Evolutionary conservation across 2,797 vertebrate genomes (phyloP).

Genomic region (Sebastes iracundus): DNA sequence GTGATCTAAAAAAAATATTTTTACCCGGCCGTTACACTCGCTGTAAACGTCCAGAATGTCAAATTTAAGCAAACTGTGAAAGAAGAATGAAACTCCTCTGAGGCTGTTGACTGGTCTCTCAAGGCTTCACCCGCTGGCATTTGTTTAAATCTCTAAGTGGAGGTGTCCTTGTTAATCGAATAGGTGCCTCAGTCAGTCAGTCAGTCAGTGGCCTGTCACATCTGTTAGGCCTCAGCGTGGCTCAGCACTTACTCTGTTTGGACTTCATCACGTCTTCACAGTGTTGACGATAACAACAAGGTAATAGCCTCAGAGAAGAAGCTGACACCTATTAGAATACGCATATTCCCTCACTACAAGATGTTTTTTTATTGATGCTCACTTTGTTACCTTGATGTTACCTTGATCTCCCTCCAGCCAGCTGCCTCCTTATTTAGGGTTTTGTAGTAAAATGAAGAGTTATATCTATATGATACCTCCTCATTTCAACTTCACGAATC

Average conservation of each 20-base stretch:
- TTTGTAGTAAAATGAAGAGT: too few species aligned
- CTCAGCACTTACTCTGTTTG: conserved; percentile 11
- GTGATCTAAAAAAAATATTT: background rate
- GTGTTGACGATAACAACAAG: conserved; percentile 38
- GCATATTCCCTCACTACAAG: background rate
- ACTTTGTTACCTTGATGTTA: background rate
- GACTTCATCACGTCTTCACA: conserved; percentile 24
- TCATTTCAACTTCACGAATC: too few species aligned
- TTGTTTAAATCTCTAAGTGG: conserved; percentile 11
- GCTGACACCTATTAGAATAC: conserved; percentile 34
- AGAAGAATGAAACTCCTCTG: background rate
- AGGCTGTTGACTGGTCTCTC: background rate
- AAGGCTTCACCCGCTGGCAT: background rate
- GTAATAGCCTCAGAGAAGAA: conserved; percentile 34
- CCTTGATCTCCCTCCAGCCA: background rate
- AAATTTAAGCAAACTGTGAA: background rate
- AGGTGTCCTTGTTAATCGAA: conserved; percentile 39
- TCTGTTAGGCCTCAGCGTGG: conserved; percentile 24
- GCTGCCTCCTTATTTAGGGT: too few species aligned
- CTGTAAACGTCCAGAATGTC: background rate
- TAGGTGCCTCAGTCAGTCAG: background rate
- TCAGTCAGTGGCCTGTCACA: conserved; percentile 19
- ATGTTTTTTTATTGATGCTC: background rate
- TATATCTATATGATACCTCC: too few species aligned
- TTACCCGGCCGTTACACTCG: background rate